A percentile compares a stretch with the other conserved stretches of the same genome.
Evolutionary conservation across 1,140 invertebrate species (phyloP).

Genomic region (Scaptodrosophila lebanonensis): DNA sequence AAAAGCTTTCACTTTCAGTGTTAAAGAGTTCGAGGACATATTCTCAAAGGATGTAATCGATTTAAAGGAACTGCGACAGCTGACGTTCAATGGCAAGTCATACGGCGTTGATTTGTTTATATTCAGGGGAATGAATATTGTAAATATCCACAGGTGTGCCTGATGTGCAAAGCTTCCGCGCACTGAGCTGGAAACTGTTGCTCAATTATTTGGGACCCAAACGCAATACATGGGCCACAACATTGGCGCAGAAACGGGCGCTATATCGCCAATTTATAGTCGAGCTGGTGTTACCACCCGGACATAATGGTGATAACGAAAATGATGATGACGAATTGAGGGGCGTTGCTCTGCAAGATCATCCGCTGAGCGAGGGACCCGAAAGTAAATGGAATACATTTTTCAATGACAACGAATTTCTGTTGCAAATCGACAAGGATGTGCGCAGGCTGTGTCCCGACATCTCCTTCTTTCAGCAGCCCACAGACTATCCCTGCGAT

Average conservation of each 20-base stretch:
- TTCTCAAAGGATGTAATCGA: conserved; percentile 84
- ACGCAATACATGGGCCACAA: conserved; percentile 82
- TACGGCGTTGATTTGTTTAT: background rate
- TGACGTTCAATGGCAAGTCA: conserved; percentile 86
- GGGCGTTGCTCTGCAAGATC: conserved; percentile 80
- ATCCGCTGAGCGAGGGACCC: conserved; percentile 95
- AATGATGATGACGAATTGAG: conserved; percentile 31
- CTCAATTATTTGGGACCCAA: conserved; percentile 88
- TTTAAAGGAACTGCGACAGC: conserved; percentile 80
- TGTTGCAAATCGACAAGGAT: conserved; percentile 98
- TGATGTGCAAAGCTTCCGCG: conserved; percentile 86
- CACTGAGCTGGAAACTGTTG: conserved; percentile 89
- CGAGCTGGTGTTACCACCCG: conserved; percentile 89
- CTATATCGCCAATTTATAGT: conserved; percentile 92
- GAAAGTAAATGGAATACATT: conserved; percentile 94
- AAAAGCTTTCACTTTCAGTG: conserved; percentile 77
- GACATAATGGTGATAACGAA: conserved; percentile 80
- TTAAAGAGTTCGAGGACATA: conserved; percentile 86
- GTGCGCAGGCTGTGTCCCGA: conserved; percentile 96
- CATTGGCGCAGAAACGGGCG: conserved; percentile 83
- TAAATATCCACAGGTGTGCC: conserved; percentile 85
- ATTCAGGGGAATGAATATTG: background rate
- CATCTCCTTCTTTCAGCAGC: conserved; percentile 96
- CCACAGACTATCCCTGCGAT: conserved; percentile 90
- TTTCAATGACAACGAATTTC: conserved; percentile 96